Evolutionary conservation across 2,797 vertebrate genomes (phyloP), one percentile per base, ranked within the genome.

Genomic region (Muraenolepis orangiensis): DNA sequence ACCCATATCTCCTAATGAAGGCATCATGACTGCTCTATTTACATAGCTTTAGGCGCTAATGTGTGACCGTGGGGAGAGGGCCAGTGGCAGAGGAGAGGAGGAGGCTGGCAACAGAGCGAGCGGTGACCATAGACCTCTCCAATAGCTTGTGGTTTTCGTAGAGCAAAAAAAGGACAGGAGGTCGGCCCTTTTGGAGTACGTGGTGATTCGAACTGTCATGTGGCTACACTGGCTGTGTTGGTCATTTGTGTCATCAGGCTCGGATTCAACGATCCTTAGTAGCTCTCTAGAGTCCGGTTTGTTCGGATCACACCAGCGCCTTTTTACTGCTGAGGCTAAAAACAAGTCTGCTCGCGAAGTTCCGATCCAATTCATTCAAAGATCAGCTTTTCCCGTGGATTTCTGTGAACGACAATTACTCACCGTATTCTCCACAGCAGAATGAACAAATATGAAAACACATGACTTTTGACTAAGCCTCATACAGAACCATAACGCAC

Each of bases 1-100:
- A 91, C 91, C 91, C 91, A 91, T 85, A 92, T 92, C 85, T 81
- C 84, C 88, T 91, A 91, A 91, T 87, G 89, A 91, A 91, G 87
- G 87, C 86, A 89, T 88, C 88, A 88, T 84, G 82, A 85, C 85
- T 87, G 87, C 81, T 90, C 87, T 91, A 91, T 91, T 91, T 92
- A 90, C 92, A 91, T 91, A 92, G 91, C 81, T 89, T 92, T 86
- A 89, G 84, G 84, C 79, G 57, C 82, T 89, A 90, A 90, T 89
- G 83, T 89, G 90, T 86, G 87, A 89, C 89, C 79, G 51, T 7
- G 83, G 91, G 87, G 87, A 90, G 84, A 81, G 79, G 79, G 74
- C 81, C 78, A 64, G 79, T 77, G 79, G 85, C 78, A 74, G 81
- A 81, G 80, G 72, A 69, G 80, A 75, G 78, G 84, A 77, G 74